Percentiles rank a stretch among this genome's conserved stretches.
These are phyloP conservation scores for Casuarius casuarius DNA, from an alignment of 2,113 vertebrate genomes.

Conservation along the genomic window DNA sequence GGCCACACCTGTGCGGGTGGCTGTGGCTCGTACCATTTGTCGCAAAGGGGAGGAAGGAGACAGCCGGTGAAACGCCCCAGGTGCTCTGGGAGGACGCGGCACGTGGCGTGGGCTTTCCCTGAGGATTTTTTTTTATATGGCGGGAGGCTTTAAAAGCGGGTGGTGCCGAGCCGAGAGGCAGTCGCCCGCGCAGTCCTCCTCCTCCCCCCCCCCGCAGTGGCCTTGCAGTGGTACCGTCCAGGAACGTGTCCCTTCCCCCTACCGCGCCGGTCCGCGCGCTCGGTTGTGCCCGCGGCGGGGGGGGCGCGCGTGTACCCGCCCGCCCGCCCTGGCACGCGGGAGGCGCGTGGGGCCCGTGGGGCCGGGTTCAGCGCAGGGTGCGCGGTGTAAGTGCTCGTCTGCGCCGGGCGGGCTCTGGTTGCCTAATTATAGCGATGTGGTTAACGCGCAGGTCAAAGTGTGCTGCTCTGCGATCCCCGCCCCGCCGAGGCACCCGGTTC, in stretches of 20 bases:
- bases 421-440: no score
- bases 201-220: not conserved
- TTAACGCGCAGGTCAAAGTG: no score
- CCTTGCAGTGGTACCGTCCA: not conserved
- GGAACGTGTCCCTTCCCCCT: not conserved
- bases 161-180: not conserved
- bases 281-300: not conserved
- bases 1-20: not conserved
- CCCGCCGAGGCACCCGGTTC: no score
- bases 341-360: no score
- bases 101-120: no score
- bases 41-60: not conserved
- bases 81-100: no score
- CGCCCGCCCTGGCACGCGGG: no score
- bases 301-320: accelerated
- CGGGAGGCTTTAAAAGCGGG: not conserved
- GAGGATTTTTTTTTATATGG: no score
- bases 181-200: not conserved
- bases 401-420: no score
- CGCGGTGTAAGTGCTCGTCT: no score
- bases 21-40: conserved; percentile 45
- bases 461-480: no score
- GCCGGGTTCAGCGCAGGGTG: no score
- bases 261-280: not conserved
- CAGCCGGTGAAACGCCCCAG: accelerated